Base-by-base conservation (phyloP, 2,888 invertebrate genomes). In the Lampropteryx suffumata region DNA sequence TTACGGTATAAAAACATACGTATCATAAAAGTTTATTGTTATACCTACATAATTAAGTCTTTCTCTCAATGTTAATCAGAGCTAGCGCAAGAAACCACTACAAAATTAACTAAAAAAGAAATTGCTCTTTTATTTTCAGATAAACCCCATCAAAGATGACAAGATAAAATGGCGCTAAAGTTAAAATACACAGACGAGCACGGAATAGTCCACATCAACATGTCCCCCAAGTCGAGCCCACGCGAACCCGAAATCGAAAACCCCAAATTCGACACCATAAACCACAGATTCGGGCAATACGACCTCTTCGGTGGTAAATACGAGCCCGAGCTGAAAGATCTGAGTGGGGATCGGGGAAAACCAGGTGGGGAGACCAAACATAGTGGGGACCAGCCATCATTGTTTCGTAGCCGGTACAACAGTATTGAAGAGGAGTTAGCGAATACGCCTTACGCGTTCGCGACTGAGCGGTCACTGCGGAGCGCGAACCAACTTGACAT, bases 381-480 rank as follows among this genome's bases (percentile, higher is more conserved):
- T 28, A 72, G 79, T 50, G 78, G 71, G 71, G 79, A 74, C 59
- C 65, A 69, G 9, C 72, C 76, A 14, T 89, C 90, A 14, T 73
- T 91, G 1, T 91, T 91, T 69, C 73, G 90, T 5, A 89, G 87
- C 54, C 78, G 91, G 2, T 89, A 90, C 82, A 91, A 90, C 60
- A 90, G 90, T 52, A 79, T 91, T 0, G 91, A 91, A 55, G 87
- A 90, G 50, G 91, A 91, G 24, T 66, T 91, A 0, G 90, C 91
- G 0, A 91, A 90, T 57, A 91, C 91, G 41, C 91, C 91, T 13
- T 91, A 91, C 69, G 91, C 91, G 48, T 91, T 91, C 76, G 82
- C 85, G 0, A 79, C 82, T 0, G 81, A 83, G 1, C 80, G 84
- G 28, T 70, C 82, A 8, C 35, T 11, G 60, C 77, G 0, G 70